These are phyloP conservation scores for Tetranychus piercei DNA, from an alignment of 2,888 invertebrate species.

Conservation along the genomic window DNA sequence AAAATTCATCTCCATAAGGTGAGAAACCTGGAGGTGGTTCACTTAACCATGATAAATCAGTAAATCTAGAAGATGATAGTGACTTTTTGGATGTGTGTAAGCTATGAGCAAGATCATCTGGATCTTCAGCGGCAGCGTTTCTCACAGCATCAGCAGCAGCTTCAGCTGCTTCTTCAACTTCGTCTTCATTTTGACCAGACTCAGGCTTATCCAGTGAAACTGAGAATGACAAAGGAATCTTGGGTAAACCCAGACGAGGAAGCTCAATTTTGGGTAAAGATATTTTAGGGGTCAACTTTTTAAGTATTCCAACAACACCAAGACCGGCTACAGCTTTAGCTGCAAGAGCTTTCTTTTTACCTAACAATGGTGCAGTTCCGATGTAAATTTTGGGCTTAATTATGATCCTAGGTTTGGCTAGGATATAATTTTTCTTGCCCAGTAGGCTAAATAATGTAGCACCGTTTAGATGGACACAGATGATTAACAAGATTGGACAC, in stretches of 20 bases:
- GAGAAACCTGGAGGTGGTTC: background rate
- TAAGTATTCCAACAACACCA: background rate
- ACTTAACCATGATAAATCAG: background rate
- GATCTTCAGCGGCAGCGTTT: background rate
- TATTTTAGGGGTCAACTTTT: background rate
- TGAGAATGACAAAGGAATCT: background rate
- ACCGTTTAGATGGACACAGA: background rate
- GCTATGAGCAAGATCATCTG: background rate
- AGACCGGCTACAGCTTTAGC: background rate
- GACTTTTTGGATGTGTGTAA: background rate
- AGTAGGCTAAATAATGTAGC: background rate
- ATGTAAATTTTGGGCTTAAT: conserved; percentile 10
- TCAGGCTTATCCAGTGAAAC: background rate
- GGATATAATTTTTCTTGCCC: conserved; percentile 9
- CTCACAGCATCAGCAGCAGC: background rate
- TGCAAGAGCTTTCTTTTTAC: background rate
- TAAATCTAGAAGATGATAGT: background rate
- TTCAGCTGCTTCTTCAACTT: background rate
- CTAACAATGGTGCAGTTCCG: background rate
- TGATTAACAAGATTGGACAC: background rate
- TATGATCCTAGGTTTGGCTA: conserved; percentile 9
- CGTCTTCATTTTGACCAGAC: background rate
- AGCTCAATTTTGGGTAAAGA: conserved; percentile 5
- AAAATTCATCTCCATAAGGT: background rate
- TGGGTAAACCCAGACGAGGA: background rate